Conservation (phyloP, 2,888 invertebrate genomes). For the Ischnus inquisitorius region DNA sequence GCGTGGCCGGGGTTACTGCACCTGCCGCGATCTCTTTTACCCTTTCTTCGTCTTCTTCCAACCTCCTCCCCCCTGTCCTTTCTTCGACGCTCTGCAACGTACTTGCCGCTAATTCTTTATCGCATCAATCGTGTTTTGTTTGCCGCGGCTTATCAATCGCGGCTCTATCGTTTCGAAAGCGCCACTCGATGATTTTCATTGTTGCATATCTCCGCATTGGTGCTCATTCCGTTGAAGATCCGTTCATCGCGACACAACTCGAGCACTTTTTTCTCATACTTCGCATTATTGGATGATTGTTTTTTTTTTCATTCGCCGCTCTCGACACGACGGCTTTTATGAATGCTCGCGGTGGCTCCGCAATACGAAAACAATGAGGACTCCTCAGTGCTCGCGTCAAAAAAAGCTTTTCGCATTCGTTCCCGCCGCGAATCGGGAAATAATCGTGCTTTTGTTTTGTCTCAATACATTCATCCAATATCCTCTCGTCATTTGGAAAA, state of each 20-base stretch:
- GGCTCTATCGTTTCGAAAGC: constrained; percentile 4
- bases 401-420: not conserved
- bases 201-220: not conserved
- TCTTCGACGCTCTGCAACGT: not conserved
- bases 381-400: not conserved
- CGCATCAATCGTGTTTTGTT: not conserved
- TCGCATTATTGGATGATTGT: not conserved
- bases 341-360: not conserved
- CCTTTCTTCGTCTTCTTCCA: constrained; percentile 26
- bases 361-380: not conserved
- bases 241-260: not conserved
- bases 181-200: constrained; percentile 15
- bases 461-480: too few species aligned
- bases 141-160: constrained; percentile 22
- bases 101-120: constrained; percentile 6
- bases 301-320: not conserved
- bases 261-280: not conserved
- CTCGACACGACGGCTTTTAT: not conserved
- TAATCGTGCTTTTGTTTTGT: not conserved
- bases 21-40: constrained; percentile 36
- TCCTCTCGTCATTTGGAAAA: too few species aligned
- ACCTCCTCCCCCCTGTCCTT: not conserved
- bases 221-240: not conserved
- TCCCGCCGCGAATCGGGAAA: not conserved
- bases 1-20: constrained; percentile 43